Evolutionary conservation across 2,113 vertebrate species (phyloP).

Genomic region (Calyptomena viridis): DNA sequence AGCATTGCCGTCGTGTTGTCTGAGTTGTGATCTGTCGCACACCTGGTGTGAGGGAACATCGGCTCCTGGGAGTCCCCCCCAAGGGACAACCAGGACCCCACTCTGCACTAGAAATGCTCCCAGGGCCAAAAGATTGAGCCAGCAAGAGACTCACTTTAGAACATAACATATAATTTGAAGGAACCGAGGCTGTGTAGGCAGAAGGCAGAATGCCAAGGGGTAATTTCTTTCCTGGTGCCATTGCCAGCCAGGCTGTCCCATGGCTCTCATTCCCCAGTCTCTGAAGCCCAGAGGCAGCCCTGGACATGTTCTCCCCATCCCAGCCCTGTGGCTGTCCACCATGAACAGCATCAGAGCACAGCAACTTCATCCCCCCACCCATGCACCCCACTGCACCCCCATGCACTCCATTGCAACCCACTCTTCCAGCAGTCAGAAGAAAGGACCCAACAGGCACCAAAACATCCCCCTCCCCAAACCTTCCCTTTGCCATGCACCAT

Average conservation of each 20-base stretch:
- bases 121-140: not conserved
- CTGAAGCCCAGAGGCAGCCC: not conserved
- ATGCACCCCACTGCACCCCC: not conserved
- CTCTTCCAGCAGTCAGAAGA: not conserved
- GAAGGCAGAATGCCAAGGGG: accelerated
- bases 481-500: not conserved
- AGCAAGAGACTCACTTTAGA: not conserved
- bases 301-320: not conserved
- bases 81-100: not conserved
- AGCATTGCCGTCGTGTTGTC: conserved; percentile 89
- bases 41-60: conserved; percentile 71
- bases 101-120: not conserved
- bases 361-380: accelerated
- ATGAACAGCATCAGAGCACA: not conserved
- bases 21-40: conserved; percentile 88
- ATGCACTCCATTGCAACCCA: not conserved
- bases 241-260: accelerated
- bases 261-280: accelerated
- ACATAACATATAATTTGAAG: not conserved
- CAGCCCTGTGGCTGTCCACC: not conserved
- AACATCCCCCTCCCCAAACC: not conserved
- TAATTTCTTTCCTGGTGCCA: not conserved
- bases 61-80: not conserved
- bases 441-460: not conserved
- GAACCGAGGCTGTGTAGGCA: not conserved